Evolutionary conservation across 2,888 invertebrate genomes (phyloP).

Genomic region (Kryphioiulus occultus): DNA sequence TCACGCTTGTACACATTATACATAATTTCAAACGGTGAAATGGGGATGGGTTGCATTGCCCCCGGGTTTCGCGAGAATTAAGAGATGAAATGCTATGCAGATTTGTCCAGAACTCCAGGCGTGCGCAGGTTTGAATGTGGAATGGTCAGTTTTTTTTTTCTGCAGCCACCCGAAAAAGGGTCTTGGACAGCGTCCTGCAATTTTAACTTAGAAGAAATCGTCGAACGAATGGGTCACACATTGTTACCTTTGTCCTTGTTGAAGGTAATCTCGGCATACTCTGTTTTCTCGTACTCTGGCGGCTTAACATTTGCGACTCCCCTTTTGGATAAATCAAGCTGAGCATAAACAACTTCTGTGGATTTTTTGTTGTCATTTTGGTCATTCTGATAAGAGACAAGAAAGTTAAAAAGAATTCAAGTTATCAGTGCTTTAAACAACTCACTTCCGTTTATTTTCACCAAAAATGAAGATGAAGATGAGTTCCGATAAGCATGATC

Average conservation of each 20-base stretch:
- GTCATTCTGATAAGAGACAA: constrained; percentile 43
- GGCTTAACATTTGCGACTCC: constrained; percentile 21
- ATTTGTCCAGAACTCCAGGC: not conserved
- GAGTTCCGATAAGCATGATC: not conserved
- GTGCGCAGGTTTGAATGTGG: not conserved
- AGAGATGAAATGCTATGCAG: not conserved
- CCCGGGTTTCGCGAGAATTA: not conserved
- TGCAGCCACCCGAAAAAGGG: not conserved
- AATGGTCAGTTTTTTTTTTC: not conserved
- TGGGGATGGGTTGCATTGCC: not conserved
- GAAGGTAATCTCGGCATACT: constrained; percentile 51
- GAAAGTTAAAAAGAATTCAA: not conserved
- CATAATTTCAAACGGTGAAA: constrained; percentile 20
- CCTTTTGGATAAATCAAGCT: constrained; percentile 49
- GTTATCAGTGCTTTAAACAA: not conserved
- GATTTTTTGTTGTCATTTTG: constrained; percentile 50
- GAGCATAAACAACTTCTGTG: constrained; percentile 52
- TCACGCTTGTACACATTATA: constrained; percentile 11
- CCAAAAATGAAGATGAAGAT: not conserved
- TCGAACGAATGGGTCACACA: constrained; percentile 37
- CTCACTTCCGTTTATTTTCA: not conserved
- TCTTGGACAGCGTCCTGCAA: constrained; percentile 20
- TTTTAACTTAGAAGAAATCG: constrained; percentile 27
- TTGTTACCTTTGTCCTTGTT: constrained; percentile 45
- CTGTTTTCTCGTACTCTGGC: constrained; percentile 48